These are phyloP conservation scores for Diceros bicornis DNA, from an alignment of 2,797 vertebrate genomes.

Conservation along the genomic window DNA sequence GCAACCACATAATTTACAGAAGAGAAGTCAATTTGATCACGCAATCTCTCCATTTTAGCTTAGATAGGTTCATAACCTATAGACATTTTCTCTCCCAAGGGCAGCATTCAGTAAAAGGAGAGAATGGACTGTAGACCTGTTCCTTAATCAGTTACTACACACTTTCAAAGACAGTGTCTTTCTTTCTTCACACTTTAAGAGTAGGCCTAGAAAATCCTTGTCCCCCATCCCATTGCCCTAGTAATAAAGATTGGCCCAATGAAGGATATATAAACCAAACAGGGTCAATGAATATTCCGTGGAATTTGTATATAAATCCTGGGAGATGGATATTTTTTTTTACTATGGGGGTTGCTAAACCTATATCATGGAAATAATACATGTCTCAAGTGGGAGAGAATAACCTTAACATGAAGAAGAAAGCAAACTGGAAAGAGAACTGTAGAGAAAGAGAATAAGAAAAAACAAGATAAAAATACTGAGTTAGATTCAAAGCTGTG, in stretches of 20 bases:
- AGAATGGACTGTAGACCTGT: background rate
- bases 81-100: background rate
- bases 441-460: background rate
- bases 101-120: background rate
- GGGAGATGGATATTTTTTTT: background rate
- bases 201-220: too few relatives aligned
- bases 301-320: background rate
- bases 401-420: background rate
- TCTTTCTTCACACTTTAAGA: background rate
- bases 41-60: background rate
- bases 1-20: background rate
- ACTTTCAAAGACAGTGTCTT: background rate
- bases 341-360: background rate
- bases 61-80: rapidly evolving
- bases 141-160: background rate
- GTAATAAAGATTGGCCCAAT: background rate
- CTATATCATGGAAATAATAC: background rate
- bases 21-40: background rate
- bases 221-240: too few relatives aligned
- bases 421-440: background rate
- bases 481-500: background rate
- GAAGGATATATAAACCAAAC: background rate
- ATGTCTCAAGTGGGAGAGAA: background rate
- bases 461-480: background rate
- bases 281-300: background rate